Evolutionary conservation across 2,888 invertebrate species (phyloP).

Genomic region (Rhamphomyia laevipes): DNA sequence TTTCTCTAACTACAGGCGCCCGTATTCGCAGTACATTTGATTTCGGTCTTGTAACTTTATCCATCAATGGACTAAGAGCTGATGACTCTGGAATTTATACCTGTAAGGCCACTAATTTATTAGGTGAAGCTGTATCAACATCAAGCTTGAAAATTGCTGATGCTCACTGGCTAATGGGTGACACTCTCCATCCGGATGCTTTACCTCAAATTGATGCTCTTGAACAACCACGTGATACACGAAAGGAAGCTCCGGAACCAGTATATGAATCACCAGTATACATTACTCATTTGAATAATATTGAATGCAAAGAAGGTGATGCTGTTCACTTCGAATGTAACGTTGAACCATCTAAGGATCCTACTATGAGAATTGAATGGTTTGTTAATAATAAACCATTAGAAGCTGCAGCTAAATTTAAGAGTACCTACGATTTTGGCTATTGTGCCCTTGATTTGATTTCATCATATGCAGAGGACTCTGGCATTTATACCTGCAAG

Average conservation of each 20-base stretch:
- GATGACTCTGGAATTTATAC: constrained; percentile 94
- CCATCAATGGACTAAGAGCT: constrained; percentile 72
- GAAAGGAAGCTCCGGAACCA: constrained; percentile 60
- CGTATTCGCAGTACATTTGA: constrained; percentile 90
- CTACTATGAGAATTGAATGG: constrained; percentile 87
- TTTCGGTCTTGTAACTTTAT: constrained; percentile 88
- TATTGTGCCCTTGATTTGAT: constrained; percentile 83
- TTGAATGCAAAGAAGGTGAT: constrained; percentile 77
- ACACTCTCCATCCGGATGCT: constrained; percentile 80
- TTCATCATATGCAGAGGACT: constrained; percentile 82
- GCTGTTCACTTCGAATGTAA: constrained; percentile 84
- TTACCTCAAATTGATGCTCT: constrained; percentile 74
- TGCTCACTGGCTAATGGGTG: constrained; percentile 76
- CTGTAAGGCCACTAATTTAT: constrained; percentile 84
- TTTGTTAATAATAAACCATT: constrained; percentile 86
- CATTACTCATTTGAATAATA: constrained; percentile 81
- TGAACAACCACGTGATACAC: constrained; percentile 62
- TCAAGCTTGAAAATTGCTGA: constrained; percentile 82
- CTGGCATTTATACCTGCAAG: constrained; percentile 82
- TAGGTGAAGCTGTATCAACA: constrained; percentile 90
- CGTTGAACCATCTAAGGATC: constrained; percentile 85
- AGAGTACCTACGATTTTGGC: constrained; percentile 91
- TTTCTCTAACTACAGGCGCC: constrained; percentile 73
- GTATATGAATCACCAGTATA: constrained; percentile 78
- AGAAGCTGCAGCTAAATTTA: constrained; percentile 78